Conservation (phyloP, 2,113 vertebrate species). For the Ahaetulla prasina region DNA sequence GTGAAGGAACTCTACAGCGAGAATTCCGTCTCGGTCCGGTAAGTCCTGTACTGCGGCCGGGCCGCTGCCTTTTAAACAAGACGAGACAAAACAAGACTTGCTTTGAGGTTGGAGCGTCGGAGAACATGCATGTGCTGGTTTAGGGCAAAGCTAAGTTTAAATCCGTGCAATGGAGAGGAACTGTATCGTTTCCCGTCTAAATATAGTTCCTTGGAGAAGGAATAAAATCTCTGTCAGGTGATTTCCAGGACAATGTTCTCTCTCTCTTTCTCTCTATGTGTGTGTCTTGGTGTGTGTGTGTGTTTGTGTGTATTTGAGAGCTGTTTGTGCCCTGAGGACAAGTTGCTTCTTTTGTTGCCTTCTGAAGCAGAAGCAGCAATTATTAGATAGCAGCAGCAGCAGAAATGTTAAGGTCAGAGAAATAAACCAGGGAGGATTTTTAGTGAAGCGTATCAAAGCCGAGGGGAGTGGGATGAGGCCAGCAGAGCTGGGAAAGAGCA, state of each 20-base stretch:
- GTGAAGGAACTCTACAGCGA: slow-evolving; percentile 98
- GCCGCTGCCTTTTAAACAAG: neutral
- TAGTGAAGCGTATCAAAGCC: neutral
- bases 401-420: neutral
- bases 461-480: neutral
- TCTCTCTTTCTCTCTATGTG: neutral
- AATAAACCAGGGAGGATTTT: neutral
- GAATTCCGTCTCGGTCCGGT: slow-evolving; percentile 93
- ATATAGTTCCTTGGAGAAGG: neutral
- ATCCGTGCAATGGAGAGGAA: too few relatives aligned
- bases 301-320: neutral
- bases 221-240: neutral
- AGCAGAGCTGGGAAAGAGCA: too few relatives aligned
- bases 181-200: neutral
- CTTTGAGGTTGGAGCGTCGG: neutral
- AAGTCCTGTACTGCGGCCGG: slow-evolving; percentile 6
- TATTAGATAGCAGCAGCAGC: neutral
- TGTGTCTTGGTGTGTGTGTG: too few relatives aligned
- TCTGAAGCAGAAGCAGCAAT: neutral
- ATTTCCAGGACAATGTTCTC: neutral
- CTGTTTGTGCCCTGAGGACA: neutral
- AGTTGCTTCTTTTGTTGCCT: neutral
- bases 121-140: too few relatives aligned
- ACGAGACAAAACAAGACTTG: neutral
- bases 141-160: neutral